A percentile compares a stretch with the other conserved stretches of the same genome.
Conservation (phyloP, 2,113 vertebrate species). For the Neopipo cinnamomea region DNA sequence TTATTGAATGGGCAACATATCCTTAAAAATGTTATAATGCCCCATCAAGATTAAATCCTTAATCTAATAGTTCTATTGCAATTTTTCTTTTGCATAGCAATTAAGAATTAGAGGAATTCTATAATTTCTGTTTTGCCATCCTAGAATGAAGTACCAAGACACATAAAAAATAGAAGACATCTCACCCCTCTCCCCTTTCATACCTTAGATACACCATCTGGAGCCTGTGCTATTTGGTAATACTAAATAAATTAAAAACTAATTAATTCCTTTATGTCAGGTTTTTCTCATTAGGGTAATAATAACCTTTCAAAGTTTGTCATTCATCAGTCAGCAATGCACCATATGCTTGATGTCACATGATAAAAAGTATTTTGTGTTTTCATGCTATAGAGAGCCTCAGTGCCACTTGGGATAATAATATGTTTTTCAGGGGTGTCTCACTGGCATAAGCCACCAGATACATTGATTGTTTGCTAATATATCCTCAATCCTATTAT, state of each 20-base stretch:
- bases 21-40: not conserved
- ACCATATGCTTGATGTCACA: slow-evolving; percentile 58
- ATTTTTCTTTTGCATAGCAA: not conserved
- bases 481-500: not conserved
- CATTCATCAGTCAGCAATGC: slow-evolving; percentile 24
- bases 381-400: not conserved
- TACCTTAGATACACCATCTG: slow-evolving; percentile 31
- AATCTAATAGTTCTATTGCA: not conserved
- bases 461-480: slow-evolving; percentile 19
- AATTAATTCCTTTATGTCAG: slow-evolving; percentile 62
- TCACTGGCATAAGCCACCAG: slow-evolving; percentile 28
- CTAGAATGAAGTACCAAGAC: not conserved
- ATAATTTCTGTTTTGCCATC: not conserved
- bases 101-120: not conserved
- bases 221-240: slow-evolving; percentile 21
- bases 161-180: not conserved
- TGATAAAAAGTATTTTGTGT: slow-evolving; percentile 26
- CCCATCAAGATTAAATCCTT: not conserved
- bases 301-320: slow-evolving; percentile 53
- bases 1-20: not conserved
- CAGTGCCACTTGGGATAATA: not conserved
- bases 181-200: not conserved
- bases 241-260: slow-evolving; percentile 57
- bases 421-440: not conserved
- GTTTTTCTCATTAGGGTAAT: slow-evolving; percentile 51